A percentile compares a stretch with the other conserved stretches of the same genome.
phyloP scores from a whole-genome alignment of 2,888 invertebrate genomes.

The Mythimna albipuncta region DNA sequence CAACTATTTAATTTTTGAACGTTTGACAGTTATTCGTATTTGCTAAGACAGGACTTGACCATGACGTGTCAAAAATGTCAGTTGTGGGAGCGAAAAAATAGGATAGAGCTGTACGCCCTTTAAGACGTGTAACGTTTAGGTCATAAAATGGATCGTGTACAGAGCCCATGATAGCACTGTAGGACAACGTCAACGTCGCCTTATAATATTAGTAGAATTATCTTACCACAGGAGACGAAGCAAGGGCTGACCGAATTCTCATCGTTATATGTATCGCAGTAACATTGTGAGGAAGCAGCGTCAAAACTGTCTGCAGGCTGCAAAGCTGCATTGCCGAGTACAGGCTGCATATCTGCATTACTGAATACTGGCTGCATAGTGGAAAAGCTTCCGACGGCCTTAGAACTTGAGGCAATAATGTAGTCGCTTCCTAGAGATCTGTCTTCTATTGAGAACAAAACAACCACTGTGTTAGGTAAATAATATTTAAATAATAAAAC shows the following conservation, averaged over 20 bases:
- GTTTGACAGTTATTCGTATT: too few relatives aligned
- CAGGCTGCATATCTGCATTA: background rate
- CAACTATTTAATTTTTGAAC: too few relatives aligned
- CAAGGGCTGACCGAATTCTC: background rate
- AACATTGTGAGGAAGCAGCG: background rate
- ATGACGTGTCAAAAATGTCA: too few relatives aligned
- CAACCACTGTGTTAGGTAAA: too few relatives aligned
- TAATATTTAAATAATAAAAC: too few relatives aligned
- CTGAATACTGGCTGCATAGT: background rate
- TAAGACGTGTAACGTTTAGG: too few relatives aligned
- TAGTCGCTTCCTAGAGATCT: background rate
- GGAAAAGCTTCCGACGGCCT: background rate
- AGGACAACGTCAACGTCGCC: too few relatives aligned
- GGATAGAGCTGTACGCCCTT: too few relatives aligned
- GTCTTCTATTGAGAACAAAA: conserved; percentile 1
- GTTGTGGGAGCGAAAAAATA: too few relatives aligned
- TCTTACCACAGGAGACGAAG: conserved; percentile 1
- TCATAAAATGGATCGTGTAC: too few relatives aligned
- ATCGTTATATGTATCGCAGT: background rate
- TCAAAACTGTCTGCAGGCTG: background rate
- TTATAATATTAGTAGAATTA: background rate
- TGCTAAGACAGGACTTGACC: too few relatives aligned
- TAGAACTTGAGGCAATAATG: background rate
- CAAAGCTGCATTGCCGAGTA: background rate
- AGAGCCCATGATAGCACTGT: too few relatives aligned